Evolutionary conservation across 1,140 invertebrate species (phyloP).

Genomic region (Whitmania pigra): DNA sequence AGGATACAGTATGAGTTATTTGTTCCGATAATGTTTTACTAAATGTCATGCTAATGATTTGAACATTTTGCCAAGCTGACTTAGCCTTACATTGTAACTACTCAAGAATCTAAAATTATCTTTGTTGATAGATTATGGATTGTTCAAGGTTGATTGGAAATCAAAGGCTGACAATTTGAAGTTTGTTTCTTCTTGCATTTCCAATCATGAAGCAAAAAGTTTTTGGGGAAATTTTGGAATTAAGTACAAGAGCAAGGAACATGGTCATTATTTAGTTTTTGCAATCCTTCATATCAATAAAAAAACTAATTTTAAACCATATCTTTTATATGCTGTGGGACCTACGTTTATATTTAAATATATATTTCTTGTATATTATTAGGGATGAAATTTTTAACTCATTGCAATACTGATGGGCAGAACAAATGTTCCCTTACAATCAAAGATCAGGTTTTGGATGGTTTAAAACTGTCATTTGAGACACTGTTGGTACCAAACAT

Average conservation of each 20-base stretch:
- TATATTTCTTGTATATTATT: too few species aligned
- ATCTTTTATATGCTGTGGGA: too few species aligned
- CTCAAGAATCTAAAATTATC: neutral
- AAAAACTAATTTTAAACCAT: neutral
- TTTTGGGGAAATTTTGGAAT: neutral
- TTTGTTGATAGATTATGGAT: slow-evolving; percentile 11
- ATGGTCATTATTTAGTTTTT: neutral
- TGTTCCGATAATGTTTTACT: neutral
- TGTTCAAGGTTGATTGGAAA: slow-evolving; percentile 2
- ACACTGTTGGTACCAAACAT: slow-evolving; percentile 5
- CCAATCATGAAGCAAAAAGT: neutral
- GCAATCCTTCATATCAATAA: neutral
- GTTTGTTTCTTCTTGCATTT: neutral
- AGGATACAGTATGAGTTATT: slow-evolving; percentile 7
- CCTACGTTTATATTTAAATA: too few species aligned
- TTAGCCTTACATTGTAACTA: neutral
- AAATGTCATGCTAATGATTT: neutral
- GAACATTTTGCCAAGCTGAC: neutral
- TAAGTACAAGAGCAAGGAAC: neutral
- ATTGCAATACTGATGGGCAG: neutral
- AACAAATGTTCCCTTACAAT: neutral
- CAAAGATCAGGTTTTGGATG: slow-evolving; percentile 4
- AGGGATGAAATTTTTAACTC: neutral
- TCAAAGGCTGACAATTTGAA: neutral
- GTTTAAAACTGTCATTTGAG: slow-evolving; percentile 11